Evolutionary conservation across 2,888 invertebrate species (phyloP), one percentile per base, ranked within the genome.

Genomic region (Dioctria rufipes): DNA sequence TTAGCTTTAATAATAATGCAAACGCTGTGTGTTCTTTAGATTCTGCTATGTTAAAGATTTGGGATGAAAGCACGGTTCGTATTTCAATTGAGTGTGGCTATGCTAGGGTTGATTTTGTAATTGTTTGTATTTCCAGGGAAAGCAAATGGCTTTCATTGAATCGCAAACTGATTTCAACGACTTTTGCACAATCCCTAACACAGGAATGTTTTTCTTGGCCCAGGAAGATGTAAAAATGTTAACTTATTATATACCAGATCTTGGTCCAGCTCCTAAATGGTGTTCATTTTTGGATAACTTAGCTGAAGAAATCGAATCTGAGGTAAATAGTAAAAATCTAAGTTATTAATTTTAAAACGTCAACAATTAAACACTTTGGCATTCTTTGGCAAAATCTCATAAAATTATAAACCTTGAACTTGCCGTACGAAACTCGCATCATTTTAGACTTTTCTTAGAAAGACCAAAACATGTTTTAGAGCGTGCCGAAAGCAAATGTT

Each of bases 221-320:
- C 98, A 97, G 87, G 99, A 99, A 90, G 94, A 94, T 85, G 93
- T 94, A 46, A 98, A 98, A 91, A 96, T 99, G 91, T 93, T 96
- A 86, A 94, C 97, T 0, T 98, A 97, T 89, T 99, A 98, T 86
- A 94, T 98, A 83, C 98, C 98, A 73, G 93, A 93, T 85, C 90
- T 94, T 88, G 93, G 93, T 85, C 96, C 98, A 37, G 99, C 99
- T 2, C 99, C 99, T 0, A 93, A 92, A 85, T 99, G 99, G 99
- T 99, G 98, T 87, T 94, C 96, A 73, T 98, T 98, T 90, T 91
- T 99, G 81, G 99, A 99, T 87, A 96, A 95, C 86, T 91, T 99
- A 11, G 98, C 98, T 0, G 99, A 99, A 89, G 99, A 99, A 90
- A 90, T 99, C 84, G 99, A 99, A 89, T 96, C 95, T 86, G 94